Percentiles rank a stretch among this genome's conserved stretches.
Evolutionary conservation across 2,888 invertebrate species (phyloP).

Genomic region (Calephelis perditalis): DNA sequence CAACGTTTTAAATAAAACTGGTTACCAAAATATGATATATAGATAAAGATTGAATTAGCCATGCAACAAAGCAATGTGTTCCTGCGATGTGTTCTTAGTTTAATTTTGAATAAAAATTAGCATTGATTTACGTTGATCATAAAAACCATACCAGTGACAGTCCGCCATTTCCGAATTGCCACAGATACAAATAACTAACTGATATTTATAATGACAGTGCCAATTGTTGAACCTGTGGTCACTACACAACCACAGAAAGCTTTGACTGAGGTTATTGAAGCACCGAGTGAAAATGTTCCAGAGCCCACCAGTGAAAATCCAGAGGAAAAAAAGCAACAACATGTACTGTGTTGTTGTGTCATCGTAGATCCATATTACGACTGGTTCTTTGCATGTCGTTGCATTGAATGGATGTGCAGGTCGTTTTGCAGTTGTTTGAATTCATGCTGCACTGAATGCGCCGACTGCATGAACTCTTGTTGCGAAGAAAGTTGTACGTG

Average conservation of each 20-base stretch:
- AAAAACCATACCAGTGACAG: too few species aligned
- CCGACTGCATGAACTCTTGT: neutral
- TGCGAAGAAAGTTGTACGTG: neutral
- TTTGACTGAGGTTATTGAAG: conserved; percentile 2
- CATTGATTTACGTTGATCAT: too few species aligned
- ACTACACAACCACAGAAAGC: neutral
- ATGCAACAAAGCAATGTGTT: too few species aligned
- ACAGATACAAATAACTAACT: too few species aligned
- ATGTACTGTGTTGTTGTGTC: neutral
- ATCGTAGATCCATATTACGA: conserved; percentile 6
- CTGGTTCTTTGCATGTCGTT: conserved; percentile 1
- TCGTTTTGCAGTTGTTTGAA: neutral
- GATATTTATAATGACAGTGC: too few species aligned
- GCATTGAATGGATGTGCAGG: neutral
- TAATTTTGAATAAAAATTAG: too few species aligned
- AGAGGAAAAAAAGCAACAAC: neutral
- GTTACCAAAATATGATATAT: too few species aligned
- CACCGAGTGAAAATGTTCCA: neutral
- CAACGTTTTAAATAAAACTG: too few species aligned
- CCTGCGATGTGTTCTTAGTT: too few species aligned
- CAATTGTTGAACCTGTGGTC: neutral
- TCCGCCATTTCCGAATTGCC: too few species aligned
- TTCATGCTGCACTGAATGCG: conserved; percentile 1
- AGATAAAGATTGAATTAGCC: too few species aligned
- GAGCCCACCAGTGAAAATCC: neutral